A percentile compares a stretch with the other conserved stretches of the same genome.
phyloP scores from a whole-genome alignment of 2,113 vertebrate species.

The Aldabrachelys gigantea region DNA sequence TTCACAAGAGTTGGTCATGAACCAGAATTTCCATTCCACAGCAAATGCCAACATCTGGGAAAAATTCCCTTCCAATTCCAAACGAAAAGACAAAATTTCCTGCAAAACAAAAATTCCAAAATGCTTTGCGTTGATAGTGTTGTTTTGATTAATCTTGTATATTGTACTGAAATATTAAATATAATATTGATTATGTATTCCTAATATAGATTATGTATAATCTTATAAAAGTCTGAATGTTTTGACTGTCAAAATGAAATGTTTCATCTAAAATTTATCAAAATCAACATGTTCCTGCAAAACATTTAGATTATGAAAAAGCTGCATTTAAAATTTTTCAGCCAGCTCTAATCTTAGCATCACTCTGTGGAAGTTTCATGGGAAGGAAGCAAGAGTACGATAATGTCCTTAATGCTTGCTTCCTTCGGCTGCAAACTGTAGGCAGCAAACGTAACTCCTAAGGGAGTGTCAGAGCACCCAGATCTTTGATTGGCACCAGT shows the following conservation, averaged over 20 bases:
- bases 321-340: neutral
- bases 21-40: neutral
- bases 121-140: neutral
- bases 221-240: too few relatives aligned
- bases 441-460: neutral
- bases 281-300: neutral
- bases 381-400: neutral
- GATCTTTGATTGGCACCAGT: neutral
- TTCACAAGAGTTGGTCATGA: neutral
- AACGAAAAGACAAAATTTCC: neutral
- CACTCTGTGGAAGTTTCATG: neutral
- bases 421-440: neutral
- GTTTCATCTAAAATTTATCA: neutral
- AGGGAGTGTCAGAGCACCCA: neutral
- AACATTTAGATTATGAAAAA: neutral
- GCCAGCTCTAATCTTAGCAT: neutral
- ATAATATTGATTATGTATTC: neutral
- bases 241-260: neutral
- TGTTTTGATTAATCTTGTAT: neutral
- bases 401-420: neutral
- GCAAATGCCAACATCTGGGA: neutral
- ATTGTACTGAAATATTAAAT: neutral
- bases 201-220: too few relatives aligned
- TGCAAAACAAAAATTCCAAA: neutral
- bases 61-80: neutral